Evolutionary conservation across 2,113 vertebrate species (phyloP).

Genomic region (Leptodactylus fuscus): DNA sequence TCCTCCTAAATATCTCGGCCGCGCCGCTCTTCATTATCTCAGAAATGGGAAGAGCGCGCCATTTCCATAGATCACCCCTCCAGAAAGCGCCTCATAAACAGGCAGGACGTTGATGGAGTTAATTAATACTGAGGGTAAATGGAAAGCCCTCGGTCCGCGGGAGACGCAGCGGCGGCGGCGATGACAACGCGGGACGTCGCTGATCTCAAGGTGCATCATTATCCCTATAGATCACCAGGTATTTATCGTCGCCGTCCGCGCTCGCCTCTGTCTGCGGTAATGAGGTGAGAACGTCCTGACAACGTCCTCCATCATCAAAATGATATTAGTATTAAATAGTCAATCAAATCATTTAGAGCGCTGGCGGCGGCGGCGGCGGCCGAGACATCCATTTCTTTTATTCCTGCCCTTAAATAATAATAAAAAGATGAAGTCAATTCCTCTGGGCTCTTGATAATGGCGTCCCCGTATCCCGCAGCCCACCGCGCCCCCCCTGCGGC

Average conservation of each 20-base stretch:
- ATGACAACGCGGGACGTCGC: slow-evolving; percentile 13
- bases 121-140: slow-evolving; percentile 48
- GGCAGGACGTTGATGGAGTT: slow-evolving; percentile 38
- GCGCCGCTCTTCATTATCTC: slow-evolving; percentile 34
- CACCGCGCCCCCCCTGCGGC: slow-evolving; percentile 24
- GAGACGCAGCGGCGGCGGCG: background rate
- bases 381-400: slow-evolving; percentile 50
- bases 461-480: background rate
- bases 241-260: slow-evolving; percentile 42
- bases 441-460: slow-evolving; percentile 47
- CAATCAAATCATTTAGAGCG: slow-evolving; percentile 57
- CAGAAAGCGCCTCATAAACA: slow-evolving; percentile 17
- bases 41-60: background rate
- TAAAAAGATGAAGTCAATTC: slow-evolving; percentile 55
- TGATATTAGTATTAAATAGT: slow-evolving; percentile 62
- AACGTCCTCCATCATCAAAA: slow-evolving; percentile 59
- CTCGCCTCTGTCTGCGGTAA: slow-evolving; percentile 49
- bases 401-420: slow-evolving; percentile 59
- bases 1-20: background rate
- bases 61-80: slow-evolving; percentile 6
- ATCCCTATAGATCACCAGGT: slow-evolving; percentile 53
- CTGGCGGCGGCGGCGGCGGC: background rate
- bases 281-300: slow-evolving; percentile 58
- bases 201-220: slow-evolving; percentile 35
- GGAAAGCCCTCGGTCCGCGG: slow-evolving; percentile 8